phyloP scores from a whole-genome alignment of 2,113 vertebrate genomes.

The Phrynosoma blainvillii region DNA sequence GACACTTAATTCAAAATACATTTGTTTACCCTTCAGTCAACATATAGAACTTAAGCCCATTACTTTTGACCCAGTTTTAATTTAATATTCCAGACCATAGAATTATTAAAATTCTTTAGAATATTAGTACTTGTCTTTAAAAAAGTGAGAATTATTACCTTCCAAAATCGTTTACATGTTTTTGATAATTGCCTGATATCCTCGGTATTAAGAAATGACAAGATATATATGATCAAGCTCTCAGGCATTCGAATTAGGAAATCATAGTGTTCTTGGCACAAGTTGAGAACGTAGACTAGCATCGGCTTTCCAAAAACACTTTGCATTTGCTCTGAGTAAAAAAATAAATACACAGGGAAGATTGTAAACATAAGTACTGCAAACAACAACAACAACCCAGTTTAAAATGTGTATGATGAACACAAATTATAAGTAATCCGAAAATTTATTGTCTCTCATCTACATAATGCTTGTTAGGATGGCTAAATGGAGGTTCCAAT shows the following conservation, averaged over 20 bases:
- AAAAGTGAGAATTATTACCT: constrained; percentile 41
- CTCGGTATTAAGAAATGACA: constrained; percentile 54
- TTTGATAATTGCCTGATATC: constrained; percentile 58
- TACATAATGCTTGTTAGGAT: neutral
- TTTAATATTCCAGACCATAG: neutral
- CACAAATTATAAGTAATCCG: neutral
- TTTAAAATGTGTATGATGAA: neutral
- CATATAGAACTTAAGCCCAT: neutral
- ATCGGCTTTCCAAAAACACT: constrained; percentile 51
- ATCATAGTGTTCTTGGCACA: constrained; percentile 43
- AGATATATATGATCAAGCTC: constrained; percentile 28
- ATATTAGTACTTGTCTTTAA: neutral
- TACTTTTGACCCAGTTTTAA: neutral
- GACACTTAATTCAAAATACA: constrained; percentile 7
- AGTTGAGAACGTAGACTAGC: constrained; percentile 46
- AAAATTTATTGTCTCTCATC: neutral
- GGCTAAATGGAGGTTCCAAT: neutral
- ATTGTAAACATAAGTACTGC: neutral
- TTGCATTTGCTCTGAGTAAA: constrained; percentile 41
- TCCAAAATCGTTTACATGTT: constrained; percentile 52
- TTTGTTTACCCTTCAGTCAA: neutral
- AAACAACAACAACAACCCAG: neutral
- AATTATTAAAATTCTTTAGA: constrained; percentile 1
- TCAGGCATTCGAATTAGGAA: constrained; percentile 55
- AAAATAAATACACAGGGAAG: constrained; percentile 13